phyloP scores from a whole-genome alignment of 1,140 invertebrate genomes.

The Geopemphigus sp. region DNA sequence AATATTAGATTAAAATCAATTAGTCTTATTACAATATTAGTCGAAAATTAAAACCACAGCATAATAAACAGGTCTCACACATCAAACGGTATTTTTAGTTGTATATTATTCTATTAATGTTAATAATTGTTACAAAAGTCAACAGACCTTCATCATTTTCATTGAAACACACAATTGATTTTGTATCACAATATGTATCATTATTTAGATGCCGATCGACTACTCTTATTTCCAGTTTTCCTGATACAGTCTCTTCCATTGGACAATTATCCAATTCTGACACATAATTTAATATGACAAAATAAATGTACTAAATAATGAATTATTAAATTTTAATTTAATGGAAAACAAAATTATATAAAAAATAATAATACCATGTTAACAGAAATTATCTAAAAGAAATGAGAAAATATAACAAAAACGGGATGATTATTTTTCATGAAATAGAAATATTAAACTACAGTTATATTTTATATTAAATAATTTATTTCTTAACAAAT shows the following conservation, averaged over 20 bases:
- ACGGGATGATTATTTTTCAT: too few species aligned
- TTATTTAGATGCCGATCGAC: constrained; percentile 58
- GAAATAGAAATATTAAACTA: too few species aligned
- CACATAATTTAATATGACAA: constrained; percentile 46
- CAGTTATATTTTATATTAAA: too few species aligned
- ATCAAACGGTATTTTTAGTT: background rate
- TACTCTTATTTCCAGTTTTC: constrained; percentile 77
- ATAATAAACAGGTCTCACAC: background rate
- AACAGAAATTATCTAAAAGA: too few species aligned
- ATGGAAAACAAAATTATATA: background rate
- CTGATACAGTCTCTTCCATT: constrained; percentile 62
- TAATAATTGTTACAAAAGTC: background rate
- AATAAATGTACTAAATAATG: background rate
- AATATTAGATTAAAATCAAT: background rate
- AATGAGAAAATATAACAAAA: too few species aligned
- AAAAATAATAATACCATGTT: too few species aligned
- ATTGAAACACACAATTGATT: constrained; percentile 11
- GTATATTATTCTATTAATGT: background rate
- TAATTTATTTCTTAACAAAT: too few species aligned
- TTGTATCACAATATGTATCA: constrained; percentile 43
- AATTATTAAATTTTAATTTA: background rate
- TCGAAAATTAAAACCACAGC: background rate
- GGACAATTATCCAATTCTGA: constrained; percentile 47
- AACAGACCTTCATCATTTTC: constrained; percentile 51
- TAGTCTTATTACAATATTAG: background rate